phyloP scores from a whole-genome alignment of 2,113 vertebrate genomes.

The Phasianus colchicus region DNA sequence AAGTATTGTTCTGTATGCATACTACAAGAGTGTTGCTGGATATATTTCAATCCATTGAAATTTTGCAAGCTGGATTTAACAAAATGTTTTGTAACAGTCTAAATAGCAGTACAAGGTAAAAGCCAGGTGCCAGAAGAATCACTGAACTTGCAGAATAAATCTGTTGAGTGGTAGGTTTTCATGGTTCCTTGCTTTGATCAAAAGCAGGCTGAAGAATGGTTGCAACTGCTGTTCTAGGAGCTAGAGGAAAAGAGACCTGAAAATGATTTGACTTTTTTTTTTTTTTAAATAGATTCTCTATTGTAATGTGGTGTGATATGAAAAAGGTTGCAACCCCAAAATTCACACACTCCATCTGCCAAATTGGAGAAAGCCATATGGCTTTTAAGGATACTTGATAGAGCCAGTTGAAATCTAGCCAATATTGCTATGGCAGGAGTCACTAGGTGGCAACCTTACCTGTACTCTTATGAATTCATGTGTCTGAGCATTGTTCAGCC shows the following conservation, averaged over 20 bases:
- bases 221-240: not conserved
- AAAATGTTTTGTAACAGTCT: not conserved
- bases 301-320: not conserved
- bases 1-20: not conserved
- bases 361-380: not conserved
- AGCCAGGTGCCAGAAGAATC: not conserved
- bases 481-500: not conserved
- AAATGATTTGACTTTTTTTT: not conserved
- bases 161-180: not conserved
- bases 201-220: not conserved
- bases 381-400: not conserved
- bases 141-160: not conserved
- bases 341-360: not conserved
- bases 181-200: not conserved
- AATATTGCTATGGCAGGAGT: slow-evolving; percentile 27
- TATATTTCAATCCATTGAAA: not conserved
- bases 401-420: not conserved
- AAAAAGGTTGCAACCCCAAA: not conserved
- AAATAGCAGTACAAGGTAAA: not conserved
- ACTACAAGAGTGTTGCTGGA: not conserved
- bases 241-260: not conserved
- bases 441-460: slow-evolving; percentile 66
- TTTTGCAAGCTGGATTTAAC: not conserved
- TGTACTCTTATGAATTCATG: slow-evolving; percentile 14
- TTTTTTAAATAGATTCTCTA: not conserved